Evolutionary conservation across 1,140 invertebrate genomes (phyloP), one percentile per base, ranked within the genome.

Genomic region (Coelopa frigida): DNA sequence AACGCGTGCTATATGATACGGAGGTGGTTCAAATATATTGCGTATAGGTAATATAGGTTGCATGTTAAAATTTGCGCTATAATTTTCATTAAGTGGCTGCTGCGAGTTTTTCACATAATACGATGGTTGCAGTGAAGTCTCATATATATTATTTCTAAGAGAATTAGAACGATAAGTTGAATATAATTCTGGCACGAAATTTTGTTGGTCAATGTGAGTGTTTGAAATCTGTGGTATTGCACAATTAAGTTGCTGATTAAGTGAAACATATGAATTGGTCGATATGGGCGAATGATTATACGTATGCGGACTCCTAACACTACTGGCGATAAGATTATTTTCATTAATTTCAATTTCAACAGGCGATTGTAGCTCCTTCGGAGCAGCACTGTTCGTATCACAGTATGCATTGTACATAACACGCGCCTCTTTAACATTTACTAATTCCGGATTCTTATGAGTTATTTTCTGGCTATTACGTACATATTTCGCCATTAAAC

Each of bases 401-500:
- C 8, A 10, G 27, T 10, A 29, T 14, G 57, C 59, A 48, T 61
- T 61, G 26, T 59, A 51, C 32, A 63, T 59, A 27, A 61, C 59
- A 20, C 59, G 60, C 4, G 58, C 58, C 40, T 63, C 60, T 18
- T 56, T 51, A 37, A 64, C 61, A 33, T 24, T 47, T 14, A 29
- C 4, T 14, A 39, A 21, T 39, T 39, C 20, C 26, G 22, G 15
- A 20, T 44, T 7, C 36, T 35, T 50, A 38, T 22, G 55, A 35
- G 26, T 46, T 49, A 15, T 54, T 48, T 48, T 31, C 15, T n/a
- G 55, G 12, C 56, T 53, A 38, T 55, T 58, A 49, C 58, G 46
- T 36, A 61, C 73, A 56, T 89, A 87, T 66, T 86, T 85, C 18
- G 87, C 85, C 62, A 89, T 79, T 52, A 82, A 86, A 59, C 84